Evolutionary conservation across 1,140 invertebrate species (phyloP).

Genomic region (Polypedilum pembai): DNA sequence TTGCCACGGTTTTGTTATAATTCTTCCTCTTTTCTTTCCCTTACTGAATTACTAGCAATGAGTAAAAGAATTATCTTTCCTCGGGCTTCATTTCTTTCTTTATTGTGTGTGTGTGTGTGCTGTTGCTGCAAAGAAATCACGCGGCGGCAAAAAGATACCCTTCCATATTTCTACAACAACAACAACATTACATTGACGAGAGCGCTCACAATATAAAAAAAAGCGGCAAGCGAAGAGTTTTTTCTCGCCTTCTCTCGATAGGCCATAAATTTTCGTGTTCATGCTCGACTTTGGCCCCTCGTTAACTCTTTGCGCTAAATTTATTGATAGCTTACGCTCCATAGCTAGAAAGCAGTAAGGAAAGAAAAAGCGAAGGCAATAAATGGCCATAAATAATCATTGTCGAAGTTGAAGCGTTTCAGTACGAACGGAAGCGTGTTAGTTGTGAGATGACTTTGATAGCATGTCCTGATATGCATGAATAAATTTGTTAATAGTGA

Average conservation of each 20-base stretch:
- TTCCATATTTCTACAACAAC: neutral
- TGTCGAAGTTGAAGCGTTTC: conserved; percentile 2
- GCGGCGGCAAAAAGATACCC: neutral
- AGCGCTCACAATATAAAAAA: neutral
- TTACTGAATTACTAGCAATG: neutral
- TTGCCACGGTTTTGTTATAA: neutral
- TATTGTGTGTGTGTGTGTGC: neutral
- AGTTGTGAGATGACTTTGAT: neutral
- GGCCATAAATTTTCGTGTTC: conserved; percentile 5
- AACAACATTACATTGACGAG: neutral
- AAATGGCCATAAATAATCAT: conserved; percentile 11
- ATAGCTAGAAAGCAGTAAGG: too few species aligned
- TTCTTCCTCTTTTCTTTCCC: neutral
- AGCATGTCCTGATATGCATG: neutral
- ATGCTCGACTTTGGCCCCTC: conserved; percentile 8
- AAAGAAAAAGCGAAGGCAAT: neutral
- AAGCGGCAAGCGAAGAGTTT: too few species aligned
- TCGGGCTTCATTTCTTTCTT: conserved; percentile 1
- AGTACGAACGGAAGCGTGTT: neutral
- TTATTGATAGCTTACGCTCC: conserved; percentile 5
- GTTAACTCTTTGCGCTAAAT: conserved; percentile 17
- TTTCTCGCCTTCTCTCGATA: neutral
- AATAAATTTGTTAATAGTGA: conserved; percentile 19
- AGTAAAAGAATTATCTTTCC: conserved; percentile 1
- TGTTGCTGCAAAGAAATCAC: conserved; percentile 7